These are phyloP conservation scores for Lagocephalus sceleratus DNA, from an alignment of 2,797 vertebrate species.

Conservation along the genomic window DNA sequence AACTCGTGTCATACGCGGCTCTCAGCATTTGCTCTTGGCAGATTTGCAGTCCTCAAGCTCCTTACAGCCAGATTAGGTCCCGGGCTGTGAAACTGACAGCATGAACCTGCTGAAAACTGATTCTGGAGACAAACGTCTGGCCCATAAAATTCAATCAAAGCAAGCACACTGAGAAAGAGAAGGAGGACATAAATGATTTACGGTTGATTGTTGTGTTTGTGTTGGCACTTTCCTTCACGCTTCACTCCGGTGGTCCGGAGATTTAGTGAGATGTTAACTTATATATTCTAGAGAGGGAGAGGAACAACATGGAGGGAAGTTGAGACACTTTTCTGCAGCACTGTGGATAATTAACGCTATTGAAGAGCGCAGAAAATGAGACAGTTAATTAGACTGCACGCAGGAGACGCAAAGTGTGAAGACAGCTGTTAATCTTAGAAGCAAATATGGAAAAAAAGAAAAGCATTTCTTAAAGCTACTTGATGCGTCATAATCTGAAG, in stretches of 20 bases:
- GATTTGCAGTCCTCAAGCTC: conserved; percentile 55
- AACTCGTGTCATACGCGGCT: conserved; percentile 6
- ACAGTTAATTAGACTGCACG: conserved; percentile 12
- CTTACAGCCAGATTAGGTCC: conserved; percentile 51
- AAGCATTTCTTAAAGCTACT: conserved; percentile 46
- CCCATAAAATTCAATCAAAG: too few species aligned
- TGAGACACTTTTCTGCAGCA: conserved; percentile 17
- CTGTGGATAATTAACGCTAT: conserved; percentile 35
- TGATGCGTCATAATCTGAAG: conserved; percentile 50
- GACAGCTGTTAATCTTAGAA: conserved; percentile 41
- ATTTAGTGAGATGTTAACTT: conserved; percentile 39
- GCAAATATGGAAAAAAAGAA: conserved; percentile 35
- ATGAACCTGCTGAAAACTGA: conserved; percentile 5
- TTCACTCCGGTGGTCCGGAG: conserved; percentile 19
- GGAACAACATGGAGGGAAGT: conserved; percentile 17
- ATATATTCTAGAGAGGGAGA: conserved; percentile 28
- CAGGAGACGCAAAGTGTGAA: conserved; percentile 24
- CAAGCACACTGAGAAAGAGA: not conserved
- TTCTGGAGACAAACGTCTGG: too few species aligned
- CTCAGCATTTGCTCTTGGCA: conserved; percentile 38
- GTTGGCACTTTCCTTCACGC: conserved; percentile 34
- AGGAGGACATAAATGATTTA: conserved; percentile 19
- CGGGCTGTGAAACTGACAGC: conserved; percentile 52
- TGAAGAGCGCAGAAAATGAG: conserved; percentile 43
- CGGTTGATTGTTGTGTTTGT: conserved; percentile 38